Evolutionary conservation across 2,888 invertebrate genomes (phyloP).

Genomic region (Phoenoteleia sp.): DNA sequence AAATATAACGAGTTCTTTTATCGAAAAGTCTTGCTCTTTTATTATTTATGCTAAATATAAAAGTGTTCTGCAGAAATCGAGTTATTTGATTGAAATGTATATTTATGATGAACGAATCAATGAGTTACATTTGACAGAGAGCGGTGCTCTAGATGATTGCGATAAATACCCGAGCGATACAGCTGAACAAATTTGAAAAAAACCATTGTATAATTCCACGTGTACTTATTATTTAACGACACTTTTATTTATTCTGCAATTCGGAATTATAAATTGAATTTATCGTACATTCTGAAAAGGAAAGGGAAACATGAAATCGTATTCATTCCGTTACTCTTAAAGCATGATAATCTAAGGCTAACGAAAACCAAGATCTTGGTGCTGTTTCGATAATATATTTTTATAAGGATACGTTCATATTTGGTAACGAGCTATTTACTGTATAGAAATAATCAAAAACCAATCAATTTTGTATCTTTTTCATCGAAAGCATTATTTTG

Average conservation of each 20-base stretch:
- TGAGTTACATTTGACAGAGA: background rate
- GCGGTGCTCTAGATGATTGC: background rate
- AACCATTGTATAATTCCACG: background rate
- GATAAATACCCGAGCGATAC: background rate
- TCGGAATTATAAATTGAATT: background rate
- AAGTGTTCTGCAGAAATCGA: background rate
- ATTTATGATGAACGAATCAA: background rate
- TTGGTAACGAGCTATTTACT: constrained; percentile 1
- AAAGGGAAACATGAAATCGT: background rate
- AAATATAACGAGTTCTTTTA: background rate
- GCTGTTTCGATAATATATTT: constrained; percentile 26
- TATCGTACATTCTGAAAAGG: too few species aligned
- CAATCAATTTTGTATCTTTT: constrained; percentile 35
- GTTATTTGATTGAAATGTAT: background rate
- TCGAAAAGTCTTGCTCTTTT: too few species aligned
- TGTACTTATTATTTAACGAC: constrained; percentile 14
- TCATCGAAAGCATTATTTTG: constrained; percentile 16
- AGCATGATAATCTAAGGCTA: background rate
- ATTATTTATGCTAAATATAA: too few species aligned
- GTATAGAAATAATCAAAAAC: constrained; percentile 8
- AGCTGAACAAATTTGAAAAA: background rate
- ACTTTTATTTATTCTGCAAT: constrained; percentile 6
- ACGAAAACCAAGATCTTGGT: constrained; percentile 24
- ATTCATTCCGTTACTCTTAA: constrained; percentile 5
- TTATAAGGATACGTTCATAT: background rate